Base-by-base conservation (phyloP, 2,797 vertebrate genomes). In the Todus mexicanus region DNA sequence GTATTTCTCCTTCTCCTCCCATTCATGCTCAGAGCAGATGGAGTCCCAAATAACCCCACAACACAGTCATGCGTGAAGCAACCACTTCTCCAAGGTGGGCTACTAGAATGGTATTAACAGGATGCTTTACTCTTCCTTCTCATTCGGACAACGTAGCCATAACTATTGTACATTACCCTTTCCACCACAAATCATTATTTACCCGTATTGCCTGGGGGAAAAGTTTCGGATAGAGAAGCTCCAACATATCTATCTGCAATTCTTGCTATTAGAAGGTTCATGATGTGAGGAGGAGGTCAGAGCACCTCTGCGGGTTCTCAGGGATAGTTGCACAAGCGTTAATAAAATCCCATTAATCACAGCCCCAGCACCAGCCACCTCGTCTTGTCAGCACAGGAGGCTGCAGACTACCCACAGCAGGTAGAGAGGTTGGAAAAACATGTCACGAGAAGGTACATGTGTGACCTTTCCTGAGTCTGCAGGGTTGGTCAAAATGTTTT, bases 311-410 rank as follows among this genome's bases (percentile, higher is more conserved):
- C 79, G 76, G 53, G 22, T 27, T 93, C 91, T 91, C 56, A 31
- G 66, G 64, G 68, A 82, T 64, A 76, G 60, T 68, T 95, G 42
- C 89, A 86, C 87, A 92, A 93, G 68, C 2, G 0, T 51, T 95
- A 92, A 89, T 92, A 87, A 93, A 95, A 94, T 35, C 65, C 90
- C 89, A 95, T 96, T 95, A 94, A 94, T 94, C 96, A 96, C 73
- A 78, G 72, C 75, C 59, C 47, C 66, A 83, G 87, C 89, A 64
- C 73, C 53, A 11, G 7, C 51, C 65, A 53, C 38, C 79, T 74
- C 65, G 53, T 40, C 79, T 74, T 93, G 93, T 94, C 96, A 96
- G 89, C 80, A 86, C 84, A 92, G 83, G 87, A 96, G 89, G 79
- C 26, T 95, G 74, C 60, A 86, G 92, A 59, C 84, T 93, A 79